Evolutionary conservation across 1,140 invertebrate species (phyloP).

Genomic region (Oreohelix idahoensis): DNA sequence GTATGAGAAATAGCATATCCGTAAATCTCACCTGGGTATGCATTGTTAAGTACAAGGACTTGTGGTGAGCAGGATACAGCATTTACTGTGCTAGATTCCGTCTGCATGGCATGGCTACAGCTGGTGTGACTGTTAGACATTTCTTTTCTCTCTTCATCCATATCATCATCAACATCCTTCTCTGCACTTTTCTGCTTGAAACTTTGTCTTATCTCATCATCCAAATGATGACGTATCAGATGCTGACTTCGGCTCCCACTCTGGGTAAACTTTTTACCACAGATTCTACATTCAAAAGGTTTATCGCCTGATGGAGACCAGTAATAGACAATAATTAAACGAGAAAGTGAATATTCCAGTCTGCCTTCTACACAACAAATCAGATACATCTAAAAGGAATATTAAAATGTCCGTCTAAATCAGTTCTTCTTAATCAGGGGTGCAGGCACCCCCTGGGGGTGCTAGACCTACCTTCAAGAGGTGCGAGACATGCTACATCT

Average conservation of each 20-base stretch:
- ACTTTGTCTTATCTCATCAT: conserved; percentile 30
- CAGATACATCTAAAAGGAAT: no score
- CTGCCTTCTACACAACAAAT: no score
- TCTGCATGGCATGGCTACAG: conserved; percentile 1
- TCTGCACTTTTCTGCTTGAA: conserved; percentile 18
- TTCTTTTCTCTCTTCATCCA: background rate
- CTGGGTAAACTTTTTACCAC: conserved; percentile 64
- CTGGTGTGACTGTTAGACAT: background rate
- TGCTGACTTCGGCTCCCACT: conserved; percentile 63
- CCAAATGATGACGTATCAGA: conserved; percentile 54
- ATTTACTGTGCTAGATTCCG: background rate
- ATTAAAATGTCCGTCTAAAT: no score
- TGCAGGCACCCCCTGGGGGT: no score
- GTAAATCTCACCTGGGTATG: background rate
- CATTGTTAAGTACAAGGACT: conserved; percentile 37
- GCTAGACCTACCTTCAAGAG: no score
- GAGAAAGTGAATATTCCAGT: no score
- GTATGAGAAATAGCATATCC: background rate
- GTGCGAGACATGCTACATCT: no score
- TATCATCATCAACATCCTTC: background rate
- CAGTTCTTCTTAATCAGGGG: no score
- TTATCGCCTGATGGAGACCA: conserved; percentile 70
- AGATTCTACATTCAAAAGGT: conserved; percentile 67
- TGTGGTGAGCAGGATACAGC: conserved; percentile 31
- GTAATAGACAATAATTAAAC: background rate